Conservation (phyloP, 1,140 invertebrate species). For the Nixonia krombeini region DNA sequence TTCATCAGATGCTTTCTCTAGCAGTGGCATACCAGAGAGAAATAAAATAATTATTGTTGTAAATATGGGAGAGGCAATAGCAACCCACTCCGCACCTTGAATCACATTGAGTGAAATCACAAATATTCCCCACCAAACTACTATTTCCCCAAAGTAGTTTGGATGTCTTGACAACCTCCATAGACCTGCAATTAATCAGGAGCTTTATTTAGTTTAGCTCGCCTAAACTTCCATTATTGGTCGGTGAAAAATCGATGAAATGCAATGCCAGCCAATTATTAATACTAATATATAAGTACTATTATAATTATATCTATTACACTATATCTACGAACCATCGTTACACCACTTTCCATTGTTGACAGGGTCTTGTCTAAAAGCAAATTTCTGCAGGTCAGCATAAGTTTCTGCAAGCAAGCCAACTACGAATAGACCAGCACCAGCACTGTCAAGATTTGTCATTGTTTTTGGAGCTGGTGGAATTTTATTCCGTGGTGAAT, state of each 20-base stretch:
- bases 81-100: slow-evolving; percentile 84
- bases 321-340: slow-evolving; percentile 76
- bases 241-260: too few species aligned
- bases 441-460: slow-evolving; percentile 87
- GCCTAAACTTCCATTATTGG: too few species aligned
- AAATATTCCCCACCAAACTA: slow-evolving; percentile 95
- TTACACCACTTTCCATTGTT: slow-evolving; percentile 94
- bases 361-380: slow-evolving; percentile 86
- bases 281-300: too few species aligned
- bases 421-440: slow-evolving; percentile 85
- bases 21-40: slow-evolving; percentile 86
- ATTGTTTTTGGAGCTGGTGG: slow-evolving; percentile 84
- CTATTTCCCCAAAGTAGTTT: slow-evolving; percentile 96
- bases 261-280: too few species aligned
- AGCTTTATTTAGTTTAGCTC: too few species aligned
- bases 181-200: slow-evolving; percentile 79
- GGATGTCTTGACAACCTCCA: slow-evolving; percentile 94
- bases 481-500: slow-evolving; percentile 86
- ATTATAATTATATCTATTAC: too few species aligned
- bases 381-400: slow-evolving; percentile 92
- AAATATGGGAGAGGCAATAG: slow-evolving; percentile 89
- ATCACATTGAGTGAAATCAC: slow-evolving; percentile 90
- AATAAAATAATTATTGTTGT: slow-evolving; percentile 91
- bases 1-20: slow-evolving; percentile 89
- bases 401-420: slow-evolving; percentile 90